Evolutionary conservation across 1,140 invertebrate genomes (phyloP).

Genomic region (Parapsyche elsis): DNA sequence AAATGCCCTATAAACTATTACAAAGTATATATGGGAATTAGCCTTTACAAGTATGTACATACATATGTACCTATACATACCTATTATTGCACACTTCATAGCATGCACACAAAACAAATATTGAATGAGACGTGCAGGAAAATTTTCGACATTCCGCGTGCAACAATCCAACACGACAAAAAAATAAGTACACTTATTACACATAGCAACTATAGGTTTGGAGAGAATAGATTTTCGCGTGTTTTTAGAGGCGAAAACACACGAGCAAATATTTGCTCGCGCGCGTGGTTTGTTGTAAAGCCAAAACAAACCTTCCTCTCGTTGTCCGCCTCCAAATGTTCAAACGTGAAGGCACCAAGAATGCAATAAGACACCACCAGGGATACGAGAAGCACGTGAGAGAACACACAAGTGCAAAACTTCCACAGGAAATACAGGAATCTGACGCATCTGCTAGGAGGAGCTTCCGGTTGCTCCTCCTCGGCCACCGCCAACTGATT

Average conservation of each 20-base stretch:
- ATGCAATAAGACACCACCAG: constrained; percentile 90
- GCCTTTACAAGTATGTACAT: too few relatives aligned
- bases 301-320: constrained; percentile 75
- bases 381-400: constrained; percentile 87
- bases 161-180: too few relatives aligned
- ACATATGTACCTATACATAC: too few relatives aligned
- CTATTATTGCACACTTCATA: too few relatives aligned
- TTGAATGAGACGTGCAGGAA: too few relatives aligned
- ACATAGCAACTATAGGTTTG: too few relatives aligned
- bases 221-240: too few relatives aligned
- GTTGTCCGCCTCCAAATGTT: constrained; percentile 79
- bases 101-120: too few relatives aligned
- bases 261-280: background rate
- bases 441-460: constrained; percentile 65
- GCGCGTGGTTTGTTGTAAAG: background rate
- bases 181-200: too few relatives aligned
- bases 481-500: constrained; percentile 57
- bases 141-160: too few relatives aligned
- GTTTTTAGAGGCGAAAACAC: background rate
- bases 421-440: constrained; percentile 75
- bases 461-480: constrained; percentile 57
- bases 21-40: too few relatives aligned
- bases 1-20: too few relatives aligned
- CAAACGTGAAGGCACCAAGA: constrained; percentile 87
- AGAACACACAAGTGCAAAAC: constrained; percentile 86